Evolutionary conservation across 2,888 invertebrate genomes (phyloP).

Genomic region (Pyrocoelia pectoralis): DNA sequence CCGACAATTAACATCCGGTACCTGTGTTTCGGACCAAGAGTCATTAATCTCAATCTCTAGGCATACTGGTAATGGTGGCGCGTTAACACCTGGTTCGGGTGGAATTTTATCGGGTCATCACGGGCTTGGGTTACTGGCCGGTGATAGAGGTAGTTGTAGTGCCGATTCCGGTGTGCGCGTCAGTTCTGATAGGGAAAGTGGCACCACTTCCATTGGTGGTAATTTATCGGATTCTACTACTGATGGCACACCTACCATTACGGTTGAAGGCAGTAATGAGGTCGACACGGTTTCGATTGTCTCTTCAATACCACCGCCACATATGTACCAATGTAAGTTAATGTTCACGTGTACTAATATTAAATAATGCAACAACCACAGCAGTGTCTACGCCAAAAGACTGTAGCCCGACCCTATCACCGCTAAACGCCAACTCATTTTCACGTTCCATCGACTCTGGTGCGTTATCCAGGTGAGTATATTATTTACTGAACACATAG

Average conservation of each 20-base stretch:
- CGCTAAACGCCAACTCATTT: constrained; percentile 79
- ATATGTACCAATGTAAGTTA: constrained; percentile 79
- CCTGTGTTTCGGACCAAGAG: constrained; percentile 87
- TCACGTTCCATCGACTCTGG: constrained; percentile 77
- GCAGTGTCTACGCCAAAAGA: constrained; percentile 83
- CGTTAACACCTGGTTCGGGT: constrained; percentile 68
- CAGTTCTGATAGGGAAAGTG: constrained; percentile 82
- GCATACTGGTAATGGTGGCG: constrained; percentile 67
- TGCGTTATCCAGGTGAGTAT: constrained; percentile 68
- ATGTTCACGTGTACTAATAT: not conserved
- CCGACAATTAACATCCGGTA: constrained; percentile 77
- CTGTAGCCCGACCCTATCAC: constrained; percentile 84
- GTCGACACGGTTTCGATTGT: constrained; percentile 76
- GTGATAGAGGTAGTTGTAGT: constrained; percentile 84
- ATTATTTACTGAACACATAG: not conserved
- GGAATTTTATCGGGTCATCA: constrained; percentile 61
- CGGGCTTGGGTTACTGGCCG: constrained; percentile 62
- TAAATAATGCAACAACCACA: constrained; percentile 2
- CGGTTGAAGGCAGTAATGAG: constrained; percentile 68
- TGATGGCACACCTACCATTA: constrained; percentile 72
- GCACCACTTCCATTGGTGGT: constrained; percentile 84
- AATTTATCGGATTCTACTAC: constrained; percentile 82
- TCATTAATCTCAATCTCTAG: constrained; percentile 72
- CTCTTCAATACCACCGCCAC: constrained; percentile 71
- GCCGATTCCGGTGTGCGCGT: constrained; percentile 87